These are phyloP conservation scores for Todiramphus saurophagus DNA, from an alignment of 2,113 vertebrate genomes.

Conservation along the genomic window DNA sequence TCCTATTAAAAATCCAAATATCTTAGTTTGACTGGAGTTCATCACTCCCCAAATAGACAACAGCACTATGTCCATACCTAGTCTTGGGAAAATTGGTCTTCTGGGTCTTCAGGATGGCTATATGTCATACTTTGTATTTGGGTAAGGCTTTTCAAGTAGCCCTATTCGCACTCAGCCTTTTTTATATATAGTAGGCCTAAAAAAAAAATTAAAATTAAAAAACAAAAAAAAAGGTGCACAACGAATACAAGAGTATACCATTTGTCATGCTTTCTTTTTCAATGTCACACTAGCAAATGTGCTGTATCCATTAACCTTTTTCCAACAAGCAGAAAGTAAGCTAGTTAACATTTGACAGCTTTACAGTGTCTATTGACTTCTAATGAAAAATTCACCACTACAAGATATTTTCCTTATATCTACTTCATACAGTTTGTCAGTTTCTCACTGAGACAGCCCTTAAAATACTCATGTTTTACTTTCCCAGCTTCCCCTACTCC, in stretches of 20 bases:
- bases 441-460: constrained; percentile 52
- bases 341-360: constrained; percentile 78
- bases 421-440: constrained; percentile 47
- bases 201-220: not conserved
- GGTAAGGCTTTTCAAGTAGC: not conserved
- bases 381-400: constrained; percentile 76
- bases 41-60: not conserved
- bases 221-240: constrained; percentile 20
- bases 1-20: not conserved
- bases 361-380: constrained; percentile 62
- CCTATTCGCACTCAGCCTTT: not conserved
- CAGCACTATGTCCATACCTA: fast-evolving
- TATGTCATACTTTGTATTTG: not conserved
- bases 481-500: not conserved
- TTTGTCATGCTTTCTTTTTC: constrained; percentile 75
- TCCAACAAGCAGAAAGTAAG: constrained; percentile 76
- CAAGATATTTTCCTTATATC: constrained; percentile 46
- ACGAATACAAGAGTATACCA: constrained; percentile 47
- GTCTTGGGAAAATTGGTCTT: not conserved
- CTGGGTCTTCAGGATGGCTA: not conserved
- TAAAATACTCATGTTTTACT: constrained; percentile 45
- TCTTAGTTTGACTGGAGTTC: not conserved
- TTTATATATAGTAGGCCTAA: not conserved
- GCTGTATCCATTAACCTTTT: constrained; percentile 83
- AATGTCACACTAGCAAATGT: constrained; percentile 73